Evolutionary conservation across 2,888 invertebrate species (phyloP).

Genomic region (Ceramica pisi): DNA sequence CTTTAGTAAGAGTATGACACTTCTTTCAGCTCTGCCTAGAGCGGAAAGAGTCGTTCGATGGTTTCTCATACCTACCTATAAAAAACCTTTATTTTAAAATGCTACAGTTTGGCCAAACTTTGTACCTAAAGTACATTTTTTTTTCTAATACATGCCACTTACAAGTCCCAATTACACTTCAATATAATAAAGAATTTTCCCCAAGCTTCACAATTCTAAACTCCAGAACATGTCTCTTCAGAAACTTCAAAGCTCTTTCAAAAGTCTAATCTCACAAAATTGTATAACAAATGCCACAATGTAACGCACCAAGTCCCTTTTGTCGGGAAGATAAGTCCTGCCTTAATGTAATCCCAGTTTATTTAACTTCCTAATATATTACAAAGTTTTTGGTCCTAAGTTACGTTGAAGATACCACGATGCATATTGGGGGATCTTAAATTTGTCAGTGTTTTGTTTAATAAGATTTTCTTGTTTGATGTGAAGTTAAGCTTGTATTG

Average conservation of each 20-base stretch:
- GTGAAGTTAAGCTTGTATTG: background rate
- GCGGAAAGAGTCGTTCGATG: no score
- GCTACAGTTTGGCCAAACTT: no score
- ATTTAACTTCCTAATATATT: slow-evolving; percentile 59
- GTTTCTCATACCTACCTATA: no score
- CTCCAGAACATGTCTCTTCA: slow-evolving; percentile 13
- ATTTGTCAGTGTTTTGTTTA: slow-evolving; percentile 34
- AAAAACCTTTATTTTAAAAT: no score
- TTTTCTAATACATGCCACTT: background rate
- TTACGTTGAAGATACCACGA: slow-evolving; percentile 34
- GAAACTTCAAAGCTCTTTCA: slow-evolving; percentile 38
- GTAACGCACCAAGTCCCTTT: slow-evolving; percentile 48
- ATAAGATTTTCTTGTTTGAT: slow-evolving; percentile 23
- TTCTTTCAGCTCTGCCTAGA: no score
- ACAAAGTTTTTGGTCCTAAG: slow-evolving; percentile 47
- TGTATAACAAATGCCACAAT: slow-evolving; percentile 49
- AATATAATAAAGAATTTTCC: slow-evolving; percentile 10
- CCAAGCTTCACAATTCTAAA: slow-evolving; percentile 20
- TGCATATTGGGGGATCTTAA: slow-evolving; percentile 41
- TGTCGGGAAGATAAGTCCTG: slow-evolving; percentile 48
- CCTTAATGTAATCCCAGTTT: slow-evolving; percentile 52
- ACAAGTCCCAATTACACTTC: background rate
- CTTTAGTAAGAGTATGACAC: no score
- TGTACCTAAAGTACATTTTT: no score
- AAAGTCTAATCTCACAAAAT: slow-evolving; percentile 59